phyloP scores from a whole-genome alignment of 2,113 vertebrate species.

The Cinclus cinclus region DNA sequence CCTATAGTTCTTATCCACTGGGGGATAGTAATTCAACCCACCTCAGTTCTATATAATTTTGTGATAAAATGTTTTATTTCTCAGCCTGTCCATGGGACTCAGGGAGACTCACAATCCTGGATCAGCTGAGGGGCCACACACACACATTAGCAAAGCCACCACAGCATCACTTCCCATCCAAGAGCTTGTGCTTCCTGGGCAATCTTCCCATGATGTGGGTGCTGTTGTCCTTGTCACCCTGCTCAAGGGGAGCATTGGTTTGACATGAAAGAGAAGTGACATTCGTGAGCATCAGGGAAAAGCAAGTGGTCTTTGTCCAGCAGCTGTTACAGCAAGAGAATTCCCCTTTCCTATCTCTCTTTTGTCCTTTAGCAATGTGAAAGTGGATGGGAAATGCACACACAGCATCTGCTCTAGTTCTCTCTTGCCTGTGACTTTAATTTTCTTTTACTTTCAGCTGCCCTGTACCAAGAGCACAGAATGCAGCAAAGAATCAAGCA shows the following conservation, averaged over 20 bases:
- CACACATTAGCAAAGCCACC: background rate
- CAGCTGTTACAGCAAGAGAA: background rate
- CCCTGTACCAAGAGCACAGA: background rate
- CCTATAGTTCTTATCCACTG: background rate
- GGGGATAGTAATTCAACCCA: background rate
- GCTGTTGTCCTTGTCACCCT: background rate
- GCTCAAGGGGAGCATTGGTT: background rate
- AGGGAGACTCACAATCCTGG: background rate
- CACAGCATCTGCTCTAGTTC: background rate
- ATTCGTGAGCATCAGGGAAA: background rate
- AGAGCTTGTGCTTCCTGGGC: background rate
- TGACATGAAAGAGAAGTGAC: background rate
- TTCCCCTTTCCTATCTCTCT: background rate
- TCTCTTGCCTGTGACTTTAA: background rate
- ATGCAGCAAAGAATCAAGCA: background rate
- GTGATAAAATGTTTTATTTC: background rate
- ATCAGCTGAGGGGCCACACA: background rate
- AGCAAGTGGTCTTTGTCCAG: background rate
- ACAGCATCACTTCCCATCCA: background rate
- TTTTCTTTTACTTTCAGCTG: background rate
- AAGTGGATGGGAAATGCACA: background rate
- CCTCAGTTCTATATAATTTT: background rate
- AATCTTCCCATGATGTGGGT: background rate
- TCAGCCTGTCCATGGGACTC: background rate
- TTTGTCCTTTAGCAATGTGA: background rate